Evolutionary conservation across 2,113 vertebrate genomes (phyloP), one percentile per base, ranked within the genome.

Genomic region (Phasianus colchicus): DNA sequence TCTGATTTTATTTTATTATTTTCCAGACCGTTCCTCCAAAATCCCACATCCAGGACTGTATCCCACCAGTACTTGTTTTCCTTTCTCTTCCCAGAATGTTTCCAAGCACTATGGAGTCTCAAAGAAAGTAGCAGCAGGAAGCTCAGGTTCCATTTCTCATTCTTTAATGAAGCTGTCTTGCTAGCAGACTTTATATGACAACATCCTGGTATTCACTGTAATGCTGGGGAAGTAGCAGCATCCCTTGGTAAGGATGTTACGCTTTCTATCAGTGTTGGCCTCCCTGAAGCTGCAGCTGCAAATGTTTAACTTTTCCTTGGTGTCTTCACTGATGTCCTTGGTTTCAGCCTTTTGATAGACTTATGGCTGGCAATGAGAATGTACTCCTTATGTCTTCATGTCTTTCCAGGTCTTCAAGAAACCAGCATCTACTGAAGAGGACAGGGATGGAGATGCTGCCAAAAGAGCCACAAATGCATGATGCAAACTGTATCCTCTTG

Each of bases 401-500:
- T 88, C 83, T 76, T 38, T 20, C 40, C 83, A 87, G 87, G 57
- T 72, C 10, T 3, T 11, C n/a, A 55, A 73, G 25, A 61, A 18
- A 72, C 5, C 30, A 32, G 42, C 43, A 63, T 30, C 79, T 83
- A 10, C 65, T 84, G 60, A 47, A 84, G 54, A 47, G 0, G 6
- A 29, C 0, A 6, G 22, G 27, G 20, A 29, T 79, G 34, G 36
- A 58, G 54, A 40, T 32, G 40, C 3, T 75, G 47, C 61, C 25
- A 0, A 4, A 72, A 34, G 63, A 87, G 8, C 29, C 15, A 25
- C 0, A 3, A 72, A 18, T 79, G 8, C 63, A 38, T 0, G 0
- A 7, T 10, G 9, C 15, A 70, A 52, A 45, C 7, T 34, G 19
- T 6, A 16, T 65, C 4, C 27, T 45, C 69, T 19, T 13, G 0